phyloP scores from a whole-genome alignment of 2,797 vertebrate species.

The Poecilia gillii region DNA sequence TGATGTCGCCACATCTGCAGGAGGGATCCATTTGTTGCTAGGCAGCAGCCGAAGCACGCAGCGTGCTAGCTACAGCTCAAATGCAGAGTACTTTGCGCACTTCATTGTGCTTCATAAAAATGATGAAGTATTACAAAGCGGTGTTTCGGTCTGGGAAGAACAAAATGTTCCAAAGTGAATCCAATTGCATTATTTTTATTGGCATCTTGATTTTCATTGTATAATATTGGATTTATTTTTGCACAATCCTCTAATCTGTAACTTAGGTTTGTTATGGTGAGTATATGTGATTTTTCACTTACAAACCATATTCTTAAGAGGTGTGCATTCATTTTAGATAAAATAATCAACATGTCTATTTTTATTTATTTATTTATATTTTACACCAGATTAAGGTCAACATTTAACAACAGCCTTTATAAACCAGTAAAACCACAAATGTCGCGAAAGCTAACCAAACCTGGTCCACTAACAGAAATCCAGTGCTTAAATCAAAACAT shows the following conservation, averaged over 20 bases:
- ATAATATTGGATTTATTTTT: neutral
- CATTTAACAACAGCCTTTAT: slow-evolving; percentile 14
- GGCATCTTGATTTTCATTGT: neutral
- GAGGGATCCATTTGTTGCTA: slow-evolving; percentile 74
- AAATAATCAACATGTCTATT: neutral
- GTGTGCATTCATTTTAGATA: neutral
- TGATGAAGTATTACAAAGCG: slow-evolving; percentile 8
- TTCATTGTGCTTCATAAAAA: slow-evolving; percentile 31
- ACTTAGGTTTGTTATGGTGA: neutral
- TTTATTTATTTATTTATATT: neutral
- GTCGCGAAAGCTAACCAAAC: neutral
- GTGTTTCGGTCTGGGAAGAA: slow-evolving; percentile 4
- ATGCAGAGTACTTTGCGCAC: slow-evolving; percentile 30
- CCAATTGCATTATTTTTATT: neutral
- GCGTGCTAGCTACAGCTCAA: slow-evolving; percentile 58
- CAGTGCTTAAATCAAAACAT: slow-evolving; percentile 7
- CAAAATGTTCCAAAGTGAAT: neutral
- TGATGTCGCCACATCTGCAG: slow-evolving; percentile 69
- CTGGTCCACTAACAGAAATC: neutral
- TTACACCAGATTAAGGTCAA: neutral
- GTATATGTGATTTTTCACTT: neutral
- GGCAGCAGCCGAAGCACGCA: slow-evolving; percentile 69
- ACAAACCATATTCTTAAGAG: neutral
- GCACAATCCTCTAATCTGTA: neutral
- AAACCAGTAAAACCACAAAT: slow-evolving; percentile 13